Percentiles rank a stretch among this genome's conserved stretches.
phyloP scores from a whole-genome alignment of 2,797 vertebrate species.

The Cephalopachus bancanus region DNA sequence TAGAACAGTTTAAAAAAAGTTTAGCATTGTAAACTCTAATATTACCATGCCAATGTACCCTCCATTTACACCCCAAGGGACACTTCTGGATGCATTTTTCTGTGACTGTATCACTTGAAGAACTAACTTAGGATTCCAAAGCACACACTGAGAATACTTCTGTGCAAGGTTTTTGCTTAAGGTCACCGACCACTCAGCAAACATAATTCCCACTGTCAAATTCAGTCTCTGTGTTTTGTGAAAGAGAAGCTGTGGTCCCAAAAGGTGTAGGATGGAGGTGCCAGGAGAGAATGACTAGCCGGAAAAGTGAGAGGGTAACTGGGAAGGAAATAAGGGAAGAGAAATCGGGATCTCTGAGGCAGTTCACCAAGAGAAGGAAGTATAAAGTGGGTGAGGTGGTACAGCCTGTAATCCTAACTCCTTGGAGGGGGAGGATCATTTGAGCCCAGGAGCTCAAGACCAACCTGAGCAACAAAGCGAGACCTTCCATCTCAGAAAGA shows the following conservation, averaged over 20 bases:
- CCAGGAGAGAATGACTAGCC: not conserved
- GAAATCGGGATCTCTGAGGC: conserved; percentile 11
- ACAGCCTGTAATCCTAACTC: no score
- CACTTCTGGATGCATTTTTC: conserved; percentile 19
- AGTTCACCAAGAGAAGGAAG: not conserved
- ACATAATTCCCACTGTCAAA: conserved; percentile 36
- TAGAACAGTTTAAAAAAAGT: not conserved
- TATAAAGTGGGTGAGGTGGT: no score
- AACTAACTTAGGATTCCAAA: conserved; percentile 49
- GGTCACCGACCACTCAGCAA: not conserved
- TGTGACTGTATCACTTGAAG: conserved; percentile 3
- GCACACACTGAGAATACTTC: conserved; percentile 24
- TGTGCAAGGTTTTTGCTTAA: conserved; percentile 47
- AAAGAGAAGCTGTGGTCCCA: conserved; percentile 34
- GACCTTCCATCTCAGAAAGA: no score
- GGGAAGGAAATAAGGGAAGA: conserved; percentile 26
- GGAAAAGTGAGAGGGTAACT: not conserved
- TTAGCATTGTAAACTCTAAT: conserved; percentile 7
- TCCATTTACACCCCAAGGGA: conserved; percentile 17
- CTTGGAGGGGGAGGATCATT: no score
- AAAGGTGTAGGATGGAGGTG: not conserved
- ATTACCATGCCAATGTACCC: conserved; percentile 15
- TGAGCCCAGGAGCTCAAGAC: no score
- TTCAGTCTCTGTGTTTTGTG: conserved; percentile 29
- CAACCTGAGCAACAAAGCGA: no score